Evolutionary conservation across 2,113 vertebrate species (phyloP), one percentile per base, ranked within the genome.

Genomic region (Equus quagga): DNA sequence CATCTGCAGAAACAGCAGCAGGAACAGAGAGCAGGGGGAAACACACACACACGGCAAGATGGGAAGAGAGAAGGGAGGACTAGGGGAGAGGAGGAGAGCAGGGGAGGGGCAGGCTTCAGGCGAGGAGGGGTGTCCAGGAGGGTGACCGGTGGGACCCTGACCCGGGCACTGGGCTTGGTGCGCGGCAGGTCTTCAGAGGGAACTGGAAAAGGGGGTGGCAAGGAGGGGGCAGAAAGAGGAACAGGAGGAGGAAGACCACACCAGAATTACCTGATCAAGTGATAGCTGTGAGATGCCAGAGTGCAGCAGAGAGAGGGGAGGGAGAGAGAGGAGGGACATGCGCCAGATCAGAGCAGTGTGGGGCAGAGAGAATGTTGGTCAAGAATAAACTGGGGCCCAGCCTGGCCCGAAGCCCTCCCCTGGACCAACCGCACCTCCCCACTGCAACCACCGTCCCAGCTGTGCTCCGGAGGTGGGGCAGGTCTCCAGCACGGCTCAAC

Each of bases 251-350:
- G 97, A 98, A 97, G 98, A 98, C 97, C 97, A 98, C 98, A 98
- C 98, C 98, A 98, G 98, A 99, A 99, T 99, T 99, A 99, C 99
- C 99, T 99, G 99, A 99, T 99, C 99, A 99, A 99, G 99, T 99
- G 99, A 99, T 99, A 99, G 99, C 99, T 99, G 99, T 99, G 99
- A 99, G 99, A 99, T 99, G 99, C 99, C 99, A 99, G 98, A 98
- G 99, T 99, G 99, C 99, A 99, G 99, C 98, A 98, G 98, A 99
- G 98, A 96, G 91, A 70, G 95, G 96, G 91, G n/a, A 44, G 89
- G 89, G 97, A 98, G 98, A 98, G 96, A 99, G 98, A 99, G 98
- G 99, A 99, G 99, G 99, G 98, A 99, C 99, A 99, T 99, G 99
- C 99, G 99, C 99, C 98, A 98, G 99, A 99, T 99, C 99, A 99